phyloP scores from a whole-genome alignment of 2,797 vertebrate genomes.

The Pantherophis vulpinus region DNA sequence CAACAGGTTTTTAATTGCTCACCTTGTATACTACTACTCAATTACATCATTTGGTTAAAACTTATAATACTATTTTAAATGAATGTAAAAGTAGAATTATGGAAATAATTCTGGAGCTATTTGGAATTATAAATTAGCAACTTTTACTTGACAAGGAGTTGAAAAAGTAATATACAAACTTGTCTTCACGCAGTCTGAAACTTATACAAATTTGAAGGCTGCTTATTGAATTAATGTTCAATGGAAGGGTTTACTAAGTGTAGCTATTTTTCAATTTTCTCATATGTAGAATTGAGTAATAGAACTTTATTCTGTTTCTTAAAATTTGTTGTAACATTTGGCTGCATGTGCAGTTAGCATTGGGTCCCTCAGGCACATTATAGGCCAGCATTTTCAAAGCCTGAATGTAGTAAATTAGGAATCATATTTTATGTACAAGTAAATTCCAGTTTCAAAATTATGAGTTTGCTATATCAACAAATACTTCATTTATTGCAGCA shows the following conservation, averaged over 20 bases:
- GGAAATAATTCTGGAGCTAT: neutral
- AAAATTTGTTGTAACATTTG: slow-evolving; percentile 42
- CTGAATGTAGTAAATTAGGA: slow-evolving; percentile 37
- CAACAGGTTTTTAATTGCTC: neutral
- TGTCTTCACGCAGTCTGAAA: neutral
- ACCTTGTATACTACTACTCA: neutral
- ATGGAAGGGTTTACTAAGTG: slow-evolving; percentile 16
- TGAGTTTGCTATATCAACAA: slow-evolving; percentile 37
- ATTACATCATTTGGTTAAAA: neutral
- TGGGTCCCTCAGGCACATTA: neutral
- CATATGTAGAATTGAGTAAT: slow-evolving; percentile 44
- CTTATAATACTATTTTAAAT: neutral
- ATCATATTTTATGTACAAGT: slow-evolving; percentile 53
- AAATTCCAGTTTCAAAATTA: slow-evolving; percentile 39
- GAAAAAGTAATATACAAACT: neutral
- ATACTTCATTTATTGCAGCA: neutral
- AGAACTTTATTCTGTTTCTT: slow-evolving; percentile 32
- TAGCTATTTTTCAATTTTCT: slow-evolving; percentile 40
- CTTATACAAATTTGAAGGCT: neutral
- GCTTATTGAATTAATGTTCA: slow-evolving; percentile 21
- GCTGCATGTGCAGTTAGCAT: slow-evolving; percentile 36
- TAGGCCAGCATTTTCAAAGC: slow-evolving; percentile 54
- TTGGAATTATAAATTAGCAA: neutral
- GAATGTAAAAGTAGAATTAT: neutral
- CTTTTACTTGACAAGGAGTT: neutral